These are phyloP conservation scores for Orthosia gothica DNA, from an alignment of 2,888 invertebrate species.

Conservation along the genomic window DNA sequence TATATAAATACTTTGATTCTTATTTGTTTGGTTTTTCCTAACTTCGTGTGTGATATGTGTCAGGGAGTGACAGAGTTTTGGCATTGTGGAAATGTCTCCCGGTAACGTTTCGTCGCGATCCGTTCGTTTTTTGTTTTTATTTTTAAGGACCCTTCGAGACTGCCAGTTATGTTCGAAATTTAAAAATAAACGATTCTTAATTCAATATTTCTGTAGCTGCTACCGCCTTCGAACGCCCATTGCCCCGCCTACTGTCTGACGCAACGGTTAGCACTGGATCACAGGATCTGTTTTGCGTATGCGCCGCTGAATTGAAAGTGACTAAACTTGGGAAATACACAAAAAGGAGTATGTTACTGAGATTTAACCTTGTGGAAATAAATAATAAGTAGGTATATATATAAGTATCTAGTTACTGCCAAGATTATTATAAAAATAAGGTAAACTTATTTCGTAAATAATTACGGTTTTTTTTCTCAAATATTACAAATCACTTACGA, in stretches of 20 bases:
- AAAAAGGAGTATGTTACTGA: not conserved
- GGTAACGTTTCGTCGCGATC: not conserved
- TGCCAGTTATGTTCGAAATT: not conserved
- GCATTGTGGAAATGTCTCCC: not conserved
- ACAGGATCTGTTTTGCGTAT: constrained; percentile 19
- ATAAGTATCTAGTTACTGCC: too few species aligned
- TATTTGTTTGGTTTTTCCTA: constrained; percentile 11
- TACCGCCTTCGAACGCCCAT: constrained; percentile 44
- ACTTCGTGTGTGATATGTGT: not conserved
- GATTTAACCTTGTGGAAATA: not conserved
- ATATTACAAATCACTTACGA: too few species aligned
- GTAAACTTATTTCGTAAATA: too few species aligned
- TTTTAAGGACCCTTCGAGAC: not conserved
- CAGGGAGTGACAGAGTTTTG: not conserved
- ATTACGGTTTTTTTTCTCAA: too few species aligned
- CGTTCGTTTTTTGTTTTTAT: constrained; percentile 1
- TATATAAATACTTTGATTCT: constrained; percentile 26
- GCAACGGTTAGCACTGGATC: constrained; percentile 6
- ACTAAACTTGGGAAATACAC: not conserved
- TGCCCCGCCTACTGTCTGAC: constrained; percentile 45
- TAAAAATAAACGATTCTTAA: constrained; percentile 33
- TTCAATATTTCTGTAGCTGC: constrained; percentile 28
- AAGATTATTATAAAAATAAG: too few species aligned
- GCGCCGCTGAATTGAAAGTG: constrained; percentile 4
- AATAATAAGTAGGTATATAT: too few species aligned